A percentile compares a stretch with the other conserved stretches of the same genome.
Evolutionary conservation across 2,113 vertebrate species (phyloP).

Genomic region (Rhinopithecus roxellana): DNA sequence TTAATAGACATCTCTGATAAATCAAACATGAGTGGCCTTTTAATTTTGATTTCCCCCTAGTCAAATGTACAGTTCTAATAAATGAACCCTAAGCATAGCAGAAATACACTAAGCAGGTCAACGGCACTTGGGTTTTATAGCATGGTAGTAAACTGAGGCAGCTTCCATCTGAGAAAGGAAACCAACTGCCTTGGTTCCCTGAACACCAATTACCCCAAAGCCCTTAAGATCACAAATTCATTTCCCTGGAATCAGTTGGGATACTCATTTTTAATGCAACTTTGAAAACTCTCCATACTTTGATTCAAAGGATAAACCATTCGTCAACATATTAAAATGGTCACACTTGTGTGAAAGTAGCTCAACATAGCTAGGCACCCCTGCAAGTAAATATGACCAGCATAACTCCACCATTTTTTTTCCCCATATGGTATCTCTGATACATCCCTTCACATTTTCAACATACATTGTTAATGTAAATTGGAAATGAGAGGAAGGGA

Average conservation of each 20-base stretch:
- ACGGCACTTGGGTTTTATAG: neutral
- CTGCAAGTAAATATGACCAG: neutral
- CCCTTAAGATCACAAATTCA: slow-evolving; percentile 4
- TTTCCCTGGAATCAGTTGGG: slow-evolving; percentile 35
- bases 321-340: neutral
- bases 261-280: slow-evolving; percentile 47
- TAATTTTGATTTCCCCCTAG: slow-evolving; percentile 41
- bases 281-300: slow-evolving; percentile 42
- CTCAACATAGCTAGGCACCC: neutral
- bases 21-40: slow-evolving; percentile 38
- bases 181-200: neutral
- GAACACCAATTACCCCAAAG: slow-evolving; percentile 59
- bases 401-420: accelerated
- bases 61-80: neutral
- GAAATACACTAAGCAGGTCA: neutral
- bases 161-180: neutral
- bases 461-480: neutral
- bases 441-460: neutral
- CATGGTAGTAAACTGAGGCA: neutral
- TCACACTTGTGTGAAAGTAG: neutral
- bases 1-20: slow-evolving; percentile 29
- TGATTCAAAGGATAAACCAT: slow-evolving; percentile 45
- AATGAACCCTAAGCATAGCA: neutral
- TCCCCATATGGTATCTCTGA: neutral
- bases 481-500: neutral